These are phyloP conservation scores for Felis chaus DNA, from an alignment of 2,113 vertebrate species.

Conservation along the genomic window DNA sequence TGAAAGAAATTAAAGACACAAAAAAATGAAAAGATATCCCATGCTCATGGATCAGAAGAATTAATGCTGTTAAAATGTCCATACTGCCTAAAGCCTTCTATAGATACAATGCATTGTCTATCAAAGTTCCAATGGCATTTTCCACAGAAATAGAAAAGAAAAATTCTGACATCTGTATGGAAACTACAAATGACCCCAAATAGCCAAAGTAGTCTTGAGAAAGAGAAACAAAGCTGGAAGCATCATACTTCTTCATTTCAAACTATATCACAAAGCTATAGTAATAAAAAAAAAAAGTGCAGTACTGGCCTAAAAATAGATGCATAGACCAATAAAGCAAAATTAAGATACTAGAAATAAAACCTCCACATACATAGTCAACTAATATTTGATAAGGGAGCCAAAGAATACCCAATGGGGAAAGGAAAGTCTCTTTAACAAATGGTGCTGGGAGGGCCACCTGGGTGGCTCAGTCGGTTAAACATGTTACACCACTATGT, in stretches of 20 bases:
- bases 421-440: not conserved
- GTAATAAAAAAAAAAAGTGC: not conserved
- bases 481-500: not conserved
- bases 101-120: not conserved
- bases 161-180: not conserved
- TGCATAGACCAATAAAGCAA: not conserved
- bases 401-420: not conserved
- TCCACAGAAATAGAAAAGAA: not conserved
- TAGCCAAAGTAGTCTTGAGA: not conserved
- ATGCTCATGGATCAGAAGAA: not conserved
- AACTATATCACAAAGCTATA: not conserved
- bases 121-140: not conserved
- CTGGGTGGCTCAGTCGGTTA: too few relatives aligned
- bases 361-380: not conserved
- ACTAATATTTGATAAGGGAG: not conserved
- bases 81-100: not conserved
- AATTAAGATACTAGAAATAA: not conserved
- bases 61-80: not conserved
- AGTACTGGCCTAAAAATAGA: not conserved
- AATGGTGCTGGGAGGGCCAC: not conserved
- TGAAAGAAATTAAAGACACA: not conserved
- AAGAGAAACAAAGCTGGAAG: not conserved
- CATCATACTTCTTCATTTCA: not conserved
- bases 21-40: not conserved
- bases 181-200: not conserved